Conservation (phyloP, 1,140 invertebrate species). For the Thaumetopoea pityocampa region DNA sequence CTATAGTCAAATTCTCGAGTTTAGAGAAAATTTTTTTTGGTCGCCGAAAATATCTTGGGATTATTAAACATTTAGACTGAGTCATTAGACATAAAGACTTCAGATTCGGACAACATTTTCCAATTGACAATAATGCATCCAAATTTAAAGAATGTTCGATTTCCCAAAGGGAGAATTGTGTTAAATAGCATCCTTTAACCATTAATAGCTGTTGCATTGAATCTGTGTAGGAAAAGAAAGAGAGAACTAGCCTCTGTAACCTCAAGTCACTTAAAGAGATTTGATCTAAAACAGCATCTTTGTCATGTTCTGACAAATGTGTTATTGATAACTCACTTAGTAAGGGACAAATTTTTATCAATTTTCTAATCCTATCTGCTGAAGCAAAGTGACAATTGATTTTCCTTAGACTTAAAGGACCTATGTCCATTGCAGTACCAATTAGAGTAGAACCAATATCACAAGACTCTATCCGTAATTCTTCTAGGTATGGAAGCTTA, state of each 20-base stretch:
- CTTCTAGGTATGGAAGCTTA: constrained; percentile 61
- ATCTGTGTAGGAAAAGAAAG: constrained; percentile 61
- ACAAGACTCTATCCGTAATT: constrained; percentile 67
- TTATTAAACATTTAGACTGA: constrained; percentile 52
- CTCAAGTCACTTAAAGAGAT: constrained; percentile 53
- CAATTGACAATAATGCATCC: constrained; percentile 54
- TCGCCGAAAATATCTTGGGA: constrained; percentile 48
- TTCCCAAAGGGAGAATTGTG: constrained; percentile 68
- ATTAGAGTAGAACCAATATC: constrained; percentile 70
- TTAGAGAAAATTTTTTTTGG: constrained; percentile 54
- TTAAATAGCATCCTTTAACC: constrained; percentile 61
- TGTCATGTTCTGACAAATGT: constrained; percentile 59
- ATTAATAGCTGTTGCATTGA: constrained; percentile 51
- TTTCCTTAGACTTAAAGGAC: constrained; percentile 59
- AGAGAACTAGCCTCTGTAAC: constrained; percentile 56
- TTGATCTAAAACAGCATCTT: constrained; percentile 61
- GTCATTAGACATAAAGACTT: constrained; percentile 56
- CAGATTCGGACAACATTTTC: constrained; percentile 57
- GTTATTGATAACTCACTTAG: constrained; percentile 63
- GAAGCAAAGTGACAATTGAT: constrained; percentile 68
- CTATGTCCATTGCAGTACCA: constrained; percentile 42
- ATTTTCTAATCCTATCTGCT: constrained; percentile 56
- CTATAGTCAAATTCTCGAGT: constrained; percentile 53
- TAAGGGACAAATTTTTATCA: constrained; percentile 64
- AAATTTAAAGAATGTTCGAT: constrained; percentile 59